Base-by-base conservation (phyloP, 2,113 vertebrate species). In the Neodontobutis hainanensis region DNA sequence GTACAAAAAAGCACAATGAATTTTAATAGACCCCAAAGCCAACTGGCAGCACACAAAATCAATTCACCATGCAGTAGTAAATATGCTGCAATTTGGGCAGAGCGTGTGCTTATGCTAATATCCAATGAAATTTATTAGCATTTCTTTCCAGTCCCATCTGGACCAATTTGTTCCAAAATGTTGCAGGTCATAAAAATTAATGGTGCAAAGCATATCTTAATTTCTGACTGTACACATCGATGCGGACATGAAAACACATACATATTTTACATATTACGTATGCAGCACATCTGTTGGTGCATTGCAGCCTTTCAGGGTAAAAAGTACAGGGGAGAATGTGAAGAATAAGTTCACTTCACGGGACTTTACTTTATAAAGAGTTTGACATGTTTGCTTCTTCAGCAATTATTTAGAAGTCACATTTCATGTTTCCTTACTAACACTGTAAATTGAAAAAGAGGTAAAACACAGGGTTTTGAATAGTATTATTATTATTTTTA, bases 61-160 rank as follows among this genome's bases (percentile, higher is more conserved):
- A 55, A 14, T 57, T 34, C 55, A 15, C 52, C 52, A 55, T 19
- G 56, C 56, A 16, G 6, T 43, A 11, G n/a, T 58, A 58, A 40
- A 42, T 43, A 43, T 40, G n/a, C 40, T 40, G 36, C 36, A 15
- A 5, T 40, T 57, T 16, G 8, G 6, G n/a, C 36, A n/a, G 9
- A 43, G 34, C n/a, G n/a, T 55, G 12, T 43, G 49, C 46, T 75
- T 74, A 86, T 80, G 87, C 71, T 61, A 77, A 88, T 80, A 46
- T 58, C 65, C 70, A 67, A 65, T 70, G 45, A 71, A 53, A 48
- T 32, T 86, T 74, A 87, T 88, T 78, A 85, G 75, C 42, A 66
- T 73, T 62, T 68, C 44, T 69, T 65, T 61, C 32, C 47, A 59
- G 61, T 69, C 60, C 78, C 67, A 80, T 70, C 53, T 79, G 68